Evolutionary conservation across 2,888 invertebrate species (phyloP), one percentile per base, ranked within the genome.

Genomic region (Caenorhabditis sulstoni): DNA sequence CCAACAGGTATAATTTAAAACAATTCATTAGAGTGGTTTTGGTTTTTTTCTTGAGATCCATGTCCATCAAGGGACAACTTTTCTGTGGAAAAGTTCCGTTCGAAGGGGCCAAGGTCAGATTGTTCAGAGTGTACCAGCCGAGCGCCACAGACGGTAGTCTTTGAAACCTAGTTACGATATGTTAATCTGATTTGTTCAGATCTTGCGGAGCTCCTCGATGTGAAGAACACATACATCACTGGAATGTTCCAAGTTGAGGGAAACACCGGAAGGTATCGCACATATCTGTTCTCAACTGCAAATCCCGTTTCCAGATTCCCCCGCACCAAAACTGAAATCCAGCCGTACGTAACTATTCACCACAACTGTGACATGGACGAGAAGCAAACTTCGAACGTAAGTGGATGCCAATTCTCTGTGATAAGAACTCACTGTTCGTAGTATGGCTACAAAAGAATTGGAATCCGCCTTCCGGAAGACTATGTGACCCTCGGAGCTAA

Each of bases 221-320:
- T 73, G n/a, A 73, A 70, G 18, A 65, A 81, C 50, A 81, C 83
- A 12, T 80, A 76, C 37, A 59, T 79, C 7, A 81, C 81, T 18
- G 83, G 83, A 57, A 81, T 81, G 70, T 83, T 83, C 73, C 79
- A 81, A 50, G 55, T 83, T 1, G 83, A 83, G 53, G 83, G 81
- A 79, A 78, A 52, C 35, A 83, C 81, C 37, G 74, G 64, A 11
- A 81, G 66, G 78, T 78, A n/a, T 35, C 53, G 5, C 1, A 55
- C 18, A 35, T 29, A 16, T 18, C 1, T 14, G 7, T 47, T 49
- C n/a, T 41, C 16, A n/a, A n/a, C n/a, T n/a, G n/a, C n/a, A n/a
- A n/a, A 29, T 39, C 9, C 23, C 1, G 1, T 23, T 41, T 73
- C 41, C 18, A 79, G 82, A 59, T 82, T 82, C 73, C 82, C 81